phyloP scores from a whole-genome alignment of 2,888 invertebrate species.

The Eumerus sabulonum region DNA sequence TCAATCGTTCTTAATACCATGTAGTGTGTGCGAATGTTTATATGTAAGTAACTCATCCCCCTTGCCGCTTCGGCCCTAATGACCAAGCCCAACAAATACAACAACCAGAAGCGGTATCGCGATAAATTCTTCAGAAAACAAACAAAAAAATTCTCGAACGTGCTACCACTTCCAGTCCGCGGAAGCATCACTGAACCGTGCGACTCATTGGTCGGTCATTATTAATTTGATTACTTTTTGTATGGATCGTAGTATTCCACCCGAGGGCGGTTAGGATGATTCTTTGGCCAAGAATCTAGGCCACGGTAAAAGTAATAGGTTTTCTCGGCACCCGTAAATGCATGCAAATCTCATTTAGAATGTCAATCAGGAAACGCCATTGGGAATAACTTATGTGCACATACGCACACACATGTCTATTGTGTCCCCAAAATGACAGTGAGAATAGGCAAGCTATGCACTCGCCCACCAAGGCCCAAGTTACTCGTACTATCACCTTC shows the following conservation, averaged over 20 bases:
- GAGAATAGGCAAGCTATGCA: constrained; percentile 20
- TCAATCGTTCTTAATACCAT: too few relatives aligned
- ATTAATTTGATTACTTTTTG: constrained; percentile 41
- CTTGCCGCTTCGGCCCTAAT: neutral
- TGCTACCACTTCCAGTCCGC: neutral
- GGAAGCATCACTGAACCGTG: neutral
- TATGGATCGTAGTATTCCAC: too few relatives aligned
- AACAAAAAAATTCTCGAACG: neutral
- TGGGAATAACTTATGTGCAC: constrained; percentile 37
- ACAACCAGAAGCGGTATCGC: constrained; percentile 25
- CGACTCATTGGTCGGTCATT: constrained; percentile 52
- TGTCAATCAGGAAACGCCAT: constrained; percentile 65
- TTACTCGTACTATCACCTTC: too few relatives aligned
- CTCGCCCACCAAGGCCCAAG: constrained; percentile 40
- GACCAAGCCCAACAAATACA: too few relatives aligned
- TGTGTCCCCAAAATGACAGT: constrained; percentile 54
- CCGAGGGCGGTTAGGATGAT: constrained; percentile 2
- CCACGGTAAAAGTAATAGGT: constrained; percentile 52
- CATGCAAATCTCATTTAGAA: constrained; percentile 57
- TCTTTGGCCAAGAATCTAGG: constrained; percentile 48
- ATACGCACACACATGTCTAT: constrained; percentile 15
- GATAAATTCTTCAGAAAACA: constrained; percentile 28
- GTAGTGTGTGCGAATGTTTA: neutral
- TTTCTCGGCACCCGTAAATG: neutral
- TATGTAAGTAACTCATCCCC: constrained; percentile 24